Evolutionary conservation across 2,797 vertebrate species (phyloP), one percentile per base, ranked within the genome.

Genomic region (Gastrophryne carolinensis): DNA sequence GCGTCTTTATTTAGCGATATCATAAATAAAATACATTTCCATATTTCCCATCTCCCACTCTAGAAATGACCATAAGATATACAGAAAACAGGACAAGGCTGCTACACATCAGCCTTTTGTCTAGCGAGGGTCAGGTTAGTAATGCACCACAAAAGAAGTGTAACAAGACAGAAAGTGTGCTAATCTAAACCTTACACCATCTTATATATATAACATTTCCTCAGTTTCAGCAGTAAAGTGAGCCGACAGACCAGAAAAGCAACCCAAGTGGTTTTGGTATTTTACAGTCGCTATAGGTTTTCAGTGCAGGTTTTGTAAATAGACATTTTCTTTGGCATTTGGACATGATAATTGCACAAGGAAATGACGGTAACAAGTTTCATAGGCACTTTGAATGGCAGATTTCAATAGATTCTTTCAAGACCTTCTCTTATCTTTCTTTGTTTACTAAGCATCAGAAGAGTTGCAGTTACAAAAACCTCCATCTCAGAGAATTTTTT

Each of bases 21-120:
- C 84, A 86, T 89, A 90, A 89, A 88, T 90, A 89, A 86, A 83
- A 83, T 84, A 88, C 80, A 86, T 84, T 71, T 58, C 79, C 75
- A 81, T 81, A 82, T 73, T 86, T 82, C 82, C 87, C 87, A 78
- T 82, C 86, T 82, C 86, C 81, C 83, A 62, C 85, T 82, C 65
- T n/a, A 61, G 79, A 65, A 79, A 79, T 87, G 86, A 72, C 82
- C 78, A 83, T 73, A 57, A 52, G 41, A 60, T 58, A 82, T 81
- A 83, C 79, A 74, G 64, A 80, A 79, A 84, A 78, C 80, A 82
- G 80, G 61, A 73, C 1, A 23, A 61, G 64, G 27, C 32, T 1
- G 21, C 15, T 1, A 29, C 39, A 32, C 73, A 52, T 19, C 17
- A 23, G 3, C 9, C 10, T 50, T 12, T 6, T 78, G 61, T 80